Evolutionary conservation across 2,113 vertebrate genomes (phyloP).

Genomic region (Montifringilla adamsi): DNA sequence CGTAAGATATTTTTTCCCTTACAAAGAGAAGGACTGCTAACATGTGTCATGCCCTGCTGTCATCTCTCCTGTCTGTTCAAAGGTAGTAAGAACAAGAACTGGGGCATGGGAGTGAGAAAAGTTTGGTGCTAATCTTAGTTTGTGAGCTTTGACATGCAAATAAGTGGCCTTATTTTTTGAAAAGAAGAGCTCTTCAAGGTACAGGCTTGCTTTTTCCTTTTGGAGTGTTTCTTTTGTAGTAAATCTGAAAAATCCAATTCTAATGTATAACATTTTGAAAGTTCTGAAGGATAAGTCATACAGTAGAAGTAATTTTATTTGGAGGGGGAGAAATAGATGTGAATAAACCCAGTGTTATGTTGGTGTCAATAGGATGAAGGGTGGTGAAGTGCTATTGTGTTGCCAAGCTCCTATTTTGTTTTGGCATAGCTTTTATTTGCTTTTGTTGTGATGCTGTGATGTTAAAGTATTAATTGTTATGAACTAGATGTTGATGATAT

Average conservation of each 20-base stretch:
- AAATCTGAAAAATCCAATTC: background rate
- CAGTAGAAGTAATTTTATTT: background rate
- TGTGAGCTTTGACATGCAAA: background rate
- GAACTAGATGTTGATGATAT: background rate
- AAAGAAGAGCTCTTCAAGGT: background rate
- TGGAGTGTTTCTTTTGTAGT: background rate
- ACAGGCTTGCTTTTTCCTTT: background rate
- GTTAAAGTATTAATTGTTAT: background rate
- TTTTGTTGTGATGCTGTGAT: background rate
- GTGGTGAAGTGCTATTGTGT: background rate
- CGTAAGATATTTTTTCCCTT: background rate
- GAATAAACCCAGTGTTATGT: background rate
- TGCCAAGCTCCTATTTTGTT: background rate
- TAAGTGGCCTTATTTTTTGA: background rate
- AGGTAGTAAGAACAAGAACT: background rate
- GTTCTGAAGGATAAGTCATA: background rate
- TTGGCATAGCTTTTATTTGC: background rate
- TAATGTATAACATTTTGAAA: background rate
- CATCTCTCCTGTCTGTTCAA: background rate
- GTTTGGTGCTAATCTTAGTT: background rate
- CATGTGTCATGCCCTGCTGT: background rate
- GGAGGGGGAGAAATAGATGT: background rate
- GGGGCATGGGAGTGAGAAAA: background rate
- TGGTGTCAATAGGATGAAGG: background rate
- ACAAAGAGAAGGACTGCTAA: background rate